These are phyloP conservation scores for Drosophila ustulata DNA, from an alignment of 2,888 invertebrate species.

Conservation along the genomic window DNA sequence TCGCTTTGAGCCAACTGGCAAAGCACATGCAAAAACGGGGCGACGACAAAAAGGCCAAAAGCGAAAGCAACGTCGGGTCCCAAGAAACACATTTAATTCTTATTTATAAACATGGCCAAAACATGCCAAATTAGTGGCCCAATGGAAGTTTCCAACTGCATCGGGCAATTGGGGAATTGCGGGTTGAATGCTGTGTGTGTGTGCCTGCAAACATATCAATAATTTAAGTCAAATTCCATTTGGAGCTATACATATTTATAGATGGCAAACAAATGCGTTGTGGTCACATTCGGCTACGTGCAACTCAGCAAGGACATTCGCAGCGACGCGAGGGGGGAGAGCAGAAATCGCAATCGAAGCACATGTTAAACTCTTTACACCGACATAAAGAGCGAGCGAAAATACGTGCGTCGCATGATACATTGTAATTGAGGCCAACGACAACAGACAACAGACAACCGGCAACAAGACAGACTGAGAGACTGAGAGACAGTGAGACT, in stretches of 20 bases:
- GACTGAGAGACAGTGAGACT: not conserved
- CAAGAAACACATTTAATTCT: constrained; percentile 20
- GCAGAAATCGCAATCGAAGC: constrained; percentile 47
- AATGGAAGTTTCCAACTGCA: constrained; percentile 15
- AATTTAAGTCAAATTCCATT: constrained; percentile 56
- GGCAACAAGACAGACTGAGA: constrained; percentile 12
- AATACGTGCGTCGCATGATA: constrained; percentile 75
- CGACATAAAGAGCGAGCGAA: constrained; percentile 70
- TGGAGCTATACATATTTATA: constrained; percentile 47
- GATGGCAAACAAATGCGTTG: constrained; percentile 43
- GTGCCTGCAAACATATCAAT: constrained; percentile 51
- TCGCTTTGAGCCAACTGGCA: constrained; percentile 39
- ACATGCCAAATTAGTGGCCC: constrained; percentile 31
- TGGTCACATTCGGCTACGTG: constrained; percentile 51
- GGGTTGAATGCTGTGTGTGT: not conserved
- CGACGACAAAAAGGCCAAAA: constrained; percentile 3
- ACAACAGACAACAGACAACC: constrained; percentile 16
- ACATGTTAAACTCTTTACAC: constrained; percentile 81
- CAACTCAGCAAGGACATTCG: constrained; percentile 18
- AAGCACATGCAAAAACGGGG: constrained; percentile 51
- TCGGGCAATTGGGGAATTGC: constrained; percentile 6
- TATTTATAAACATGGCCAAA: constrained; percentile 36
- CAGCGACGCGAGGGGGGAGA: not conserved
- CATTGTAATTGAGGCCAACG: constrained; percentile 70
- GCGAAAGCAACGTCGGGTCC: not conserved